These are phyloP conservation scores for Podarcis lilfordi DNA, from an alignment of 2,797 vertebrate species.

Conservation along the genomic window DNA sequence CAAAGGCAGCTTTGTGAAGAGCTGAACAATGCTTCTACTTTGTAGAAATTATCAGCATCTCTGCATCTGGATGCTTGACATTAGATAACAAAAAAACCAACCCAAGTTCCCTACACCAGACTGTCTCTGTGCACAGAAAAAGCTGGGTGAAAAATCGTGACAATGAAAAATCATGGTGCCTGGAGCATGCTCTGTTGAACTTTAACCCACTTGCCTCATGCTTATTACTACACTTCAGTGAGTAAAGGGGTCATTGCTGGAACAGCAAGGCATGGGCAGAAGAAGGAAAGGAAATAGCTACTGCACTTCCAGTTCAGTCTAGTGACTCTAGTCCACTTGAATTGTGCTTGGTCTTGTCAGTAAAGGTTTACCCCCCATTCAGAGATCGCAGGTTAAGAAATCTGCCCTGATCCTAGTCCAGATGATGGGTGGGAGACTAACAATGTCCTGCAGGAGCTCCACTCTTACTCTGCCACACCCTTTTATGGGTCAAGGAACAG, in stretches of 20 bases:
- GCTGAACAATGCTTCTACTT: conserved; percentile 5
- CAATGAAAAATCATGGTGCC: not conserved
- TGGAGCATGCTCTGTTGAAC: conserved; percentile 13
- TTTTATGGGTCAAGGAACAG: no score
- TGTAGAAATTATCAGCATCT: conserved; percentile 22
- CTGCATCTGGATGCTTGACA: conserved; percentile 37
- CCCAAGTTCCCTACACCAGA: not conserved
- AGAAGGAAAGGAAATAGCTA: conserved; percentile 5
- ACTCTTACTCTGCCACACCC: not conserved
- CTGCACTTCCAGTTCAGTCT: not conserved
- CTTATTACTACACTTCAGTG: not conserved
- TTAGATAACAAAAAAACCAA: conserved; percentile 18
- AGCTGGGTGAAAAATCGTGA: conserved; percentile 16
- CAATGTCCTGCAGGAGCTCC: not conserved
- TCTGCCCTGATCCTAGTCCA: not conserved
- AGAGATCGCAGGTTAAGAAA: not conserved
- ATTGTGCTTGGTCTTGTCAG: not conserved
- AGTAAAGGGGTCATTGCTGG: not conserved
- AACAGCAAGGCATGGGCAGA: not conserved
- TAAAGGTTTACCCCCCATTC: conserved; percentile 7
- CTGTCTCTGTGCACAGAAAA: conserved; percentile 13
- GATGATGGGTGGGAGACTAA: not conserved
- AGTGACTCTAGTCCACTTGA: not conserved
- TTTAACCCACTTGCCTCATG: conserved; percentile 34
- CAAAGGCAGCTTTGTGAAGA: conserved; percentile 5